Base-by-base conservation (phyloP, 2,888 invertebrate genomes). In the Cylloceria caligata region DNA sequence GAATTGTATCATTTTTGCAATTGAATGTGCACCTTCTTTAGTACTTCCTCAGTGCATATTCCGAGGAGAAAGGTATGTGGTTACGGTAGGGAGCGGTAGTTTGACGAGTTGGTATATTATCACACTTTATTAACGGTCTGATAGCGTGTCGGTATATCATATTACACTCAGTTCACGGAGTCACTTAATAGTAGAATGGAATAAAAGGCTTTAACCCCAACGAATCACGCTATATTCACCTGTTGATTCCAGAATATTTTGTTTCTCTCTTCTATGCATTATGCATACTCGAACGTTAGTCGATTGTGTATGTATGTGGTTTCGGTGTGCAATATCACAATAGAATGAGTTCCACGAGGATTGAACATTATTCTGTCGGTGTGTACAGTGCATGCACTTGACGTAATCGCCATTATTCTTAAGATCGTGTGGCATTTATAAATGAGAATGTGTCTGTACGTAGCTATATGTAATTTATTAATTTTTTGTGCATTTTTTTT, bases 201-300 rank as follows among this genome's bases (percentile, higher is more conserved):
- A 57, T 72, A 47, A 72, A 65, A 72, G 55, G 65, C 67, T 62
- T 30, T 81, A 87, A 87, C 86, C 82, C 80, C 82, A 80, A 80
- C 74, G 74, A 83, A 86, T 84, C 89, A 89, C 87, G 89, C 87
- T 83, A 90, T 84, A 85, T 88, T 86, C 88, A 90, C 90, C 89
- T 90, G 90, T 90, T 90, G 89, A 89, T 80, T 77, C 80, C 73
- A 30, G 47, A 42, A n/a, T n/a, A n/a, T n/a, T n/a, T n/a, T n/a
- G n/a, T n/a, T n/a, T n/a, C 74, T 73, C 62, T 65, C 16, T 42
- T 47, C 30, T 5, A 21, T 65, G 65, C 24, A 65, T 65, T 47
- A 47, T 65, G 45, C 47, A 65, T 47, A 30, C 64, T 64, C 42
- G 24, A 65, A 65, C n/a, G 45, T 65, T 27, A 7, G 16, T 30